These are phyloP conservation scores for Adela reaumurella DNA, from an alignment of 2,888 invertebrate genomes.

Conservation along the genomic window DNA sequence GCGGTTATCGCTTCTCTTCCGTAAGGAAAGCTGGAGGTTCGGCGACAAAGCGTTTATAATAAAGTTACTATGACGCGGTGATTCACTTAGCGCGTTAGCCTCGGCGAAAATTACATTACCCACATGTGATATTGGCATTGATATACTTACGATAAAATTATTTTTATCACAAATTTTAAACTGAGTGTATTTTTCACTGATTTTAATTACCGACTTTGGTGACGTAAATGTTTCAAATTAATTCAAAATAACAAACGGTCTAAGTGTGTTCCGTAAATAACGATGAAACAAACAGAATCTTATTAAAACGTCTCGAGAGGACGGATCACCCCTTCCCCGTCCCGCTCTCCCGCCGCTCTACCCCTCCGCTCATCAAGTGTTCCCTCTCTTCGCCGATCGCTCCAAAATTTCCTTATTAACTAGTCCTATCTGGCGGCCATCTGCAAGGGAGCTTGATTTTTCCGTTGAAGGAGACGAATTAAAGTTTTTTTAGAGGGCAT, in stretches of 20 bases:
- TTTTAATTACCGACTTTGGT: neutral
- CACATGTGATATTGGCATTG: neutral
- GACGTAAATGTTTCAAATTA: neutral
- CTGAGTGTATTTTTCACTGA: constrained; percentile 2
- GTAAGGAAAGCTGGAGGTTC: no score
- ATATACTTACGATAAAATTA: no score
- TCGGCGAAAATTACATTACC: neutral
- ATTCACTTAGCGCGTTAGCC: no score
- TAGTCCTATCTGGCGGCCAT: neutral
- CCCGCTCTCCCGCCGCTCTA: neutral
- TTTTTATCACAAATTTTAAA: neutral
- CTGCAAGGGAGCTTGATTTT: constrained; percentile 24
- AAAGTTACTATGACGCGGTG: no score
- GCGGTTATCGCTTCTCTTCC: neutral
- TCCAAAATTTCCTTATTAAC: neutral
- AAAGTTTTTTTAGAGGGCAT: constrained; percentile 39
- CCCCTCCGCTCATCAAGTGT: neutral
- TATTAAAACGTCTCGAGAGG: constrained; percentile 6
- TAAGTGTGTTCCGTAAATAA: no score
- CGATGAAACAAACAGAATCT: neutral
- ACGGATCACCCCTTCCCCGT: constrained; percentile 3
- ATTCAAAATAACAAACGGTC: neutral
- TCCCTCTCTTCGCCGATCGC: neutral
- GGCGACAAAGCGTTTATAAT: no score
- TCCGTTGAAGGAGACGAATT: constrained; percentile 36